These are phyloP conservation scores for Thymelicus lineola DNA, from an alignment of 2,888 invertebrate species.

Conservation along the genomic window DNA sequence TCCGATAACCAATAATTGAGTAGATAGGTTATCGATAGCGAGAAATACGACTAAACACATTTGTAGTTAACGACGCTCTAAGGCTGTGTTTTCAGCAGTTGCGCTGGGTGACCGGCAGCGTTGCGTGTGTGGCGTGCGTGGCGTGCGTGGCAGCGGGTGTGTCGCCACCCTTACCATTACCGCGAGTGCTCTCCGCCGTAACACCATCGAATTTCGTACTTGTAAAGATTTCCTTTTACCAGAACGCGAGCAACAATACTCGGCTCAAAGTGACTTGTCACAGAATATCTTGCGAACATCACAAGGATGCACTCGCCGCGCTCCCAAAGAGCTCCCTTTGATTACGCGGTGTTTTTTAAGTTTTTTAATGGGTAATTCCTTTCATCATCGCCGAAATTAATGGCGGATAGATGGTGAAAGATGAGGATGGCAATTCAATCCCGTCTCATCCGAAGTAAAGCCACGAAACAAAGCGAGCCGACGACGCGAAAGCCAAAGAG, in stretches of 20 bases:
- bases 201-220: constrained; percentile 47
- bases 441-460: constrained; percentile 29
- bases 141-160: constrained; percentile 25
- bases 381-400: constrained; percentile 39
- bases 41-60: neutral
- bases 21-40: neutral
- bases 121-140: no score
- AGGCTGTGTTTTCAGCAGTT: neutral
- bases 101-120: neutral
- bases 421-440: constrained; percentile 36
- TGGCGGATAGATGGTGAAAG: constrained; percentile 32
- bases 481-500: constrained; percentile 26
- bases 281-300: constrained; percentile 31
- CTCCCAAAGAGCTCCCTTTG: constrained; percentile 32
- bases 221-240: constrained; percentile 43
- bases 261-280: constrained; percentile 38
- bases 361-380: constrained; percentile 39
- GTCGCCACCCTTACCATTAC: constrained; percentile 42
- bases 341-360: constrained; percentile 39
- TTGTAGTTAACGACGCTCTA: neutral
- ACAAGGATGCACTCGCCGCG: constrained; percentile 32
- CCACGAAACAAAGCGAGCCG: constrained; percentile 28
- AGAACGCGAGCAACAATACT: constrained; percentile 39
- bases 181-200: constrained; percentile 44
- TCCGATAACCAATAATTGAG: neutral